Percentiles rank a stretch among this genome's conserved stretches.
phyloP scores from a whole-genome alignment of 2,797 vertebrate species.

The Hypotaenidia philippensis region DNA sequence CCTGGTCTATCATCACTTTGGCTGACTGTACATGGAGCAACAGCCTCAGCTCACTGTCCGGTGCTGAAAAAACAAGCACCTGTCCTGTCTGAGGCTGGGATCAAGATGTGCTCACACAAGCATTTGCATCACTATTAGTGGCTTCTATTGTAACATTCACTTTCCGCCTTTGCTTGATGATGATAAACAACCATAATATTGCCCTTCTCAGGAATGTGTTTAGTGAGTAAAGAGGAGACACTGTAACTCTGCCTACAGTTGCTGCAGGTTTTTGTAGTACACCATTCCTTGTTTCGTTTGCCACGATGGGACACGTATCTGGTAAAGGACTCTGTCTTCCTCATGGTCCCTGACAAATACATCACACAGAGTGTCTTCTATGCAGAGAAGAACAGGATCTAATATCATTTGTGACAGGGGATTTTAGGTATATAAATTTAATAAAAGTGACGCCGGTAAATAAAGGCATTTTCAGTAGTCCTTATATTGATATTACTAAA shows the following conservation, averaged over 20 bases:
- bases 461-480: not conserved
- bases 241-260: not conserved
- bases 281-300: not conserved
- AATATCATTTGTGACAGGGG: not conserved
- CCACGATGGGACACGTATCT: accelerated
- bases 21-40: not conserved
- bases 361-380: not conserved
- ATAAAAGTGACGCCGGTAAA: not conserved
- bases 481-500: not conserved
- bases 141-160: accelerated
- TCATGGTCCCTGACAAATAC: not conserved
- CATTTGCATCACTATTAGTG: not conserved
- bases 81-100: not conserved
- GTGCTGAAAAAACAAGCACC: accelerated
- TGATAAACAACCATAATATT: not conserved
- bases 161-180: not conserved
- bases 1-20: accelerated
- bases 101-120: not conserved
- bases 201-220: not conserved
- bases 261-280: not conserved
- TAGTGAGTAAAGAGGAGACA: not conserved
- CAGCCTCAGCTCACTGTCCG: not conserved
- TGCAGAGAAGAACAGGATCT: not conserved
- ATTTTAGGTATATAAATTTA: not conserved
- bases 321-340: not conserved